Percentiles rank a stretch among this genome's conserved stretches.
Conservation (phyloP, 2,797 vertebrate species). For the Pygocentrus nattereri region DNA sequence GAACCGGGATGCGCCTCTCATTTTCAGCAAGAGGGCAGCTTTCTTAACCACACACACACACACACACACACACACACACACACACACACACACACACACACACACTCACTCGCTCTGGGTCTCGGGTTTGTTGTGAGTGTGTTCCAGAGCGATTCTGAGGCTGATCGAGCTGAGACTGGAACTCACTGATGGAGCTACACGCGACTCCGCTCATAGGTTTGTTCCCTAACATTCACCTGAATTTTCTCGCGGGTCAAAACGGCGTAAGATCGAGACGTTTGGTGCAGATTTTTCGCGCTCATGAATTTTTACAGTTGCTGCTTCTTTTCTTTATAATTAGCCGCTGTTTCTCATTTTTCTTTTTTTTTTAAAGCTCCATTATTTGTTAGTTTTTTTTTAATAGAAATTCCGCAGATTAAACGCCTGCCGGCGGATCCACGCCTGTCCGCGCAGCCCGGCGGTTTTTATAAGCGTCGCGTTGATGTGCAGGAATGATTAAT, state of each 20-base stretch:
- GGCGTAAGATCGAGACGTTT: no score
- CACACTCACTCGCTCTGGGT: slow-evolving; percentile 11
- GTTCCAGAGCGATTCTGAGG: slow-evolving; percentile 33
- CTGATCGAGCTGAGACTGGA: slow-evolving; percentile 51
- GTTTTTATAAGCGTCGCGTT: no score
- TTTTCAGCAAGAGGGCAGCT: neutral
- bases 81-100: slow-evolving; percentile 3
- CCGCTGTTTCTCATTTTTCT: no score
- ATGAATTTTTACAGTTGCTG: no score
- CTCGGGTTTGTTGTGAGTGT: slow-evolving; percentile 47
- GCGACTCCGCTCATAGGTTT: slow-evolving; percentile 65
- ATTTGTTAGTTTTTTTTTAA: no score
- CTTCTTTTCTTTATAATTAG: no score
- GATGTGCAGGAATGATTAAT: no score
- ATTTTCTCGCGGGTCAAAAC: neutral
- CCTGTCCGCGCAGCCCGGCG: no score
- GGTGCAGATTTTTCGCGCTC: neutral
- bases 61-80: neutral
- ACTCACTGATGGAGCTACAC: slow-evolving; percentile 41
- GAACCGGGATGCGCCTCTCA: neutral
- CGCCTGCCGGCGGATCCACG: no score
- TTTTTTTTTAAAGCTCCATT: no score
- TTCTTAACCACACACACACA: neutral
- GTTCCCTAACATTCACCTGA: slow-evolving; percentile 50
- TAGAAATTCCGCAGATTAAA: no score